Conservation (phyloP, 2,888 invertebrate species). For the Temnothorax ravouxi region DNA sequence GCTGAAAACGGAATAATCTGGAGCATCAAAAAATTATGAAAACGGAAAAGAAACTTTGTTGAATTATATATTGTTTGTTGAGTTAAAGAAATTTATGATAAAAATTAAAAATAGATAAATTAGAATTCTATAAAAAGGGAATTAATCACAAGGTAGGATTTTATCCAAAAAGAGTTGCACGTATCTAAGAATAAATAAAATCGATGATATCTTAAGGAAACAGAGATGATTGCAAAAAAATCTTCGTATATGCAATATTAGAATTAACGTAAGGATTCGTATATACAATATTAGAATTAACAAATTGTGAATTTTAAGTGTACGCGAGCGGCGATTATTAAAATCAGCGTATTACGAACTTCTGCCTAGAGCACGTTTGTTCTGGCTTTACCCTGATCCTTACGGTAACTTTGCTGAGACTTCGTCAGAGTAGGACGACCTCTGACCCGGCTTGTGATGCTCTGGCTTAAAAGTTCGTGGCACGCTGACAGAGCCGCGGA, state of each 20-base stretch:
- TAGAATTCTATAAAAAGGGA: not conserved
- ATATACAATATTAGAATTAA: not conserved
- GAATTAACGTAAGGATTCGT: not conserved
- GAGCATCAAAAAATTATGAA: not conserved
- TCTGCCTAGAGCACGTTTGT: not conserved
- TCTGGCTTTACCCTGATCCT: not conserved
- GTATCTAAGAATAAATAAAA: not conserved
- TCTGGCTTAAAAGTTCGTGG: constrained; percentile 27
- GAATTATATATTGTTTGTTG: not conserved
- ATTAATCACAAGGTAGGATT: not conserved
- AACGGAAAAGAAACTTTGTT: not conserved
- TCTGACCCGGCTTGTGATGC: not conserved
- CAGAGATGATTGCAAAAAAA: not conserved
- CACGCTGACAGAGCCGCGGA: constrained; percentile 2
- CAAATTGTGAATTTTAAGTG: not conserved
- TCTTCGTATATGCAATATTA: not conserved
- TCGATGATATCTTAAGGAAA: not conserved
- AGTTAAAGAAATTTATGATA: not conserved
- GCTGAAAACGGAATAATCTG: not conserved
- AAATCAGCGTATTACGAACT: constrained; percentile 18
- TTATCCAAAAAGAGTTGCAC: not conserved
- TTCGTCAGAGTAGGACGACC: not conserved
- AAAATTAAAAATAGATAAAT: not conserved
- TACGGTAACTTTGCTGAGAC: constrained; percentile 13
- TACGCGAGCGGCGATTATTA: not conserved